Conservation (phyloP, 2,888 invertebrate genomes). For the Morpho achilles region DNA sequence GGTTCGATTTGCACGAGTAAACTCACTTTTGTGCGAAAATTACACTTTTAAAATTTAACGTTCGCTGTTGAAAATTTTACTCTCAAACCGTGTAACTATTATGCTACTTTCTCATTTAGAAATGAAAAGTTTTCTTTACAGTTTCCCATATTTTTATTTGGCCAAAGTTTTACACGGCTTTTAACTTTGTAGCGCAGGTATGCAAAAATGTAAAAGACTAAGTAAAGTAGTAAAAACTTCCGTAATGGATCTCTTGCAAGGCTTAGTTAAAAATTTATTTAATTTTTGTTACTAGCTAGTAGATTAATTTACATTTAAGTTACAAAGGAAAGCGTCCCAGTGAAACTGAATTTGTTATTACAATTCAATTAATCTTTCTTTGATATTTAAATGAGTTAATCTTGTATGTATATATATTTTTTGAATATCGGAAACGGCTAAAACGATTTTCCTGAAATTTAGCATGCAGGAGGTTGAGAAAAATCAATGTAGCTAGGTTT, state of each 20-base stretch:
- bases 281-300: not conserved
- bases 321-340: no score
- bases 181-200: constrained; percentile 9
- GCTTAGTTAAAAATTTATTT: constrained; percentile 6
- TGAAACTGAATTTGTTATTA: no score
- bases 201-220: constrained; percentile 9
- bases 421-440: no score
- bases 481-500: no score
- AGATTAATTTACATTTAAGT: not conserved
- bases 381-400: no score
- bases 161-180: constrained; percentile 5
- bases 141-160: constrained; percentile 11
- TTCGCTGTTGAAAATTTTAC: constrained; percentile 1
- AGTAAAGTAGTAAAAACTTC: constrained; percentile 10
- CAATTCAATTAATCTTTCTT: no score
- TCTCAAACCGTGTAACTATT: not conserved
- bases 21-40: constrained; percentile 2
- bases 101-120: constrained; percentile 4
- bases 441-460: no score
- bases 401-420: no score
- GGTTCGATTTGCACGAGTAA: constrained; percentile 33
- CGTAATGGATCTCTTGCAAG: constrained; percentile 6
- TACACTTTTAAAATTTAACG: constrained; percentile 2
- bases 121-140: constrained; percentile 5
- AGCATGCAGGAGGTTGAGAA: no score